These are phyloP conservation scores for Syngnathoides biaculeatus DNA, from an alignment of 2,113 vertebrate genomes.

Conservation along the genomic window DNA sequence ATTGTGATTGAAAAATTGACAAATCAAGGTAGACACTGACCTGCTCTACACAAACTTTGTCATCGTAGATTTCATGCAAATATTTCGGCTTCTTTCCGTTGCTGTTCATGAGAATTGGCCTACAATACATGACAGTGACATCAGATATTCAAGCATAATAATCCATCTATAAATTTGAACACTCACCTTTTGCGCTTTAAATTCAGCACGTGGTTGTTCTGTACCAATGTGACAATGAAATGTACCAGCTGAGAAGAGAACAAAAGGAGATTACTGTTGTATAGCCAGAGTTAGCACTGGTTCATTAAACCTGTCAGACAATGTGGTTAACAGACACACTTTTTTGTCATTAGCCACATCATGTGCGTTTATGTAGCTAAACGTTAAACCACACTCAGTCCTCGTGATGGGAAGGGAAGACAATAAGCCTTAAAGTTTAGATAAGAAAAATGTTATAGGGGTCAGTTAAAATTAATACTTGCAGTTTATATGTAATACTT, in stretches of 20 bases:
- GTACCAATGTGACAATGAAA: slow-evolving; percentile 92
- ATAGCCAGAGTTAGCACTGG: too few relatives aligned
- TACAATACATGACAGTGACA: slow-evolving; percentile 48
- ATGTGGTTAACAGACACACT: too few relatives aligned
- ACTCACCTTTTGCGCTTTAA: slow-evolving; percentile 92
- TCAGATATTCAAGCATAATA: background rate
- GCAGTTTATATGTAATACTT: too few relatives aligned
- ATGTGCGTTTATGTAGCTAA: background rate
- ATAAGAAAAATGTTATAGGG: too few relatives aligned
- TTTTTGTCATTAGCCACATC: background rate
- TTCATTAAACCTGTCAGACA: too few relatives aligned
- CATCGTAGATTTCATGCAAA: slow-evolving; percentile 87
- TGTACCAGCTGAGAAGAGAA: slow-evolving; percentile 82
- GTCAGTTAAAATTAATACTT: too few relatives aligned
- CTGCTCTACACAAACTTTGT: slow-evolving; percentile 74
- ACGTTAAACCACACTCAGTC: too few relatives aligned
- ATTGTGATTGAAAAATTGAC: background rate
- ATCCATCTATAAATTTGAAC: background rate
- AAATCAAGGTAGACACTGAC: slow-evolving; percentile 20
- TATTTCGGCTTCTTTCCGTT: slow-evolving; percentile 88
- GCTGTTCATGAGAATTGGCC: slow-evolving; percentile 86
- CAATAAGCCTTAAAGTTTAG: too few relatives aligned
- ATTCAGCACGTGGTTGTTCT: slow-evolving; percentile 90
- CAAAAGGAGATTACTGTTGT: background rate
- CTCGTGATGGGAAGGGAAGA: too few relatives aligned